Evolutionary conservation across 1,140 invertebrate species (phyloP).

Genomic region (Chironomus striatipennis): DNA sequence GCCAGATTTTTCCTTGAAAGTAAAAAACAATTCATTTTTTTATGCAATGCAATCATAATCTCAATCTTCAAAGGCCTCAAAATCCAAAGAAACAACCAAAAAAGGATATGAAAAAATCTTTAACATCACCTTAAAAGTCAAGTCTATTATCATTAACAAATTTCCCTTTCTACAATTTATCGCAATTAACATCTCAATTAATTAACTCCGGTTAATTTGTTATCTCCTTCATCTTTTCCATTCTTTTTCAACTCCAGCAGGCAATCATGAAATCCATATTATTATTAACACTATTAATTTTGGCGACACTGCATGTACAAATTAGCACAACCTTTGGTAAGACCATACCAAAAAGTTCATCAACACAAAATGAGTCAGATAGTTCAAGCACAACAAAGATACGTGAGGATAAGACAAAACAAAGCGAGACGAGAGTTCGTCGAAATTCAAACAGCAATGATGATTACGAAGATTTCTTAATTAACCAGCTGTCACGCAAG

Average conservation of each 20-base stretch:
- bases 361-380: neutral
- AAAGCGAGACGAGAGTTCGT: neutral
- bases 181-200: no score
- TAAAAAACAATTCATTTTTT: no score
- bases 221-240: neutral
- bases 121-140: no score
- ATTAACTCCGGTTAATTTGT: no score
- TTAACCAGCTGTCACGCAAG: slow-evolving; percentile 18
- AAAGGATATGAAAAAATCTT: no score
- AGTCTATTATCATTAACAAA: no score
- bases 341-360: neutral
- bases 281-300: neutral
- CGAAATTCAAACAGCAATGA: neutral
- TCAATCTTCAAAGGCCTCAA: no score
- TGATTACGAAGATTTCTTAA: neutral
- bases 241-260: neutral
- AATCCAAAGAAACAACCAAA: no score
- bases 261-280: neutral
- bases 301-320: neutral
- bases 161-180: no score
- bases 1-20: no score
- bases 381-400: neutral
- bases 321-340: neutral
- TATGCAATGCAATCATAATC: no score
- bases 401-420: neutral